Conservation (phyloP, 1,140 invertebrate genomes). For the Lepidurus packardi region DNA sequence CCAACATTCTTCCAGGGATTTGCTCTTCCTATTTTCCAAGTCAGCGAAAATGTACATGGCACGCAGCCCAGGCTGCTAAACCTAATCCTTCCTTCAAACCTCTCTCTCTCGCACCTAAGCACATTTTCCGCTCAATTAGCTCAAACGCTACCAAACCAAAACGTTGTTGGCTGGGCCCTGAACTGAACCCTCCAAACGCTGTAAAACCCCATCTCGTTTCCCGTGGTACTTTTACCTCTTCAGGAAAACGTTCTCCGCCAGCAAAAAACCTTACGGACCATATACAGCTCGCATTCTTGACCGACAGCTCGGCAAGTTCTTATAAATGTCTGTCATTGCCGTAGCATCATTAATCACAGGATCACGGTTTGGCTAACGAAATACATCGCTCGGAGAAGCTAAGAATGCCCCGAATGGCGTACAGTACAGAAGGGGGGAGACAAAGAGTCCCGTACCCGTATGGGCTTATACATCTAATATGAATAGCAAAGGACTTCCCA, state of each 20-base stretch:
- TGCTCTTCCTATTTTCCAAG: conserved; percentile 17
- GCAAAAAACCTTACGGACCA: not conserved
- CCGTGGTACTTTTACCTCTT: too few relatives aligned
- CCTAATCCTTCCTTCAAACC: not conserved
- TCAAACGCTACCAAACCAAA: not conserved
- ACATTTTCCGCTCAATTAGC: conserved; percentile 5
- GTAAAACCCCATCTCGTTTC: too few relatives aligned
- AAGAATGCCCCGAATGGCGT: not conserved
- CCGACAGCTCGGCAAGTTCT: not conserved
- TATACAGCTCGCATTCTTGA: conserved; percentile 3
- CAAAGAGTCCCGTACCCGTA: not conserved
- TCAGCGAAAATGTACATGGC: not conserved
- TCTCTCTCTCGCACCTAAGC: not conserved
- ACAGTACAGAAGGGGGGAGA: too few relatives aligned
- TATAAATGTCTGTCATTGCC: conserved; percentile 19
- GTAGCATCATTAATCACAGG: conserved; percentile 11
- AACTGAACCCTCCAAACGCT: too few relatives aligned
- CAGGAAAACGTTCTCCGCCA: too few relatives aligned
- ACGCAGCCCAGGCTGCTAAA: not conserved
- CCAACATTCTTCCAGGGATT: conserved; percentile 3
- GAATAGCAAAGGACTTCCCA: not conserved
- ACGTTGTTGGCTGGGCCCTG: not conserved
- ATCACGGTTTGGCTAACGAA: not conserved
- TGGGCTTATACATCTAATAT: not conserved
- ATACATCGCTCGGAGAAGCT: not conserved